phyloP scores from a whole-genome alignment of 35 echinoderm and acorn worm genomes.

The Antedon bifida region DNA sequence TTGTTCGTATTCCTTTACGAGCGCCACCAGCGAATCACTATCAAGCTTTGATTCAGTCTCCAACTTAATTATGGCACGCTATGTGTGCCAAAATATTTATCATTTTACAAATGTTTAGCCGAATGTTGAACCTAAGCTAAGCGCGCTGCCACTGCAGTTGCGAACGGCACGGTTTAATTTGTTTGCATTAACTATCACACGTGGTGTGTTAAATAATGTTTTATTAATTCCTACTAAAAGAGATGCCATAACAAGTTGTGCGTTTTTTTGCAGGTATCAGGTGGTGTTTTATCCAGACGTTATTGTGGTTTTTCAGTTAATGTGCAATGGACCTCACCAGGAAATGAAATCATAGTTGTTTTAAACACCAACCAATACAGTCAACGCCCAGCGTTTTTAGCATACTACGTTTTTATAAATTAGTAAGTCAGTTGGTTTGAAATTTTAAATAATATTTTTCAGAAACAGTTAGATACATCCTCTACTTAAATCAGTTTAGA shows the following conservation, averaged over 20 bases:
- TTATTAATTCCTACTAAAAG: too few species aligned
- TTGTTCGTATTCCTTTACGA: too few species aligned
- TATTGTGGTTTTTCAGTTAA: background rate
- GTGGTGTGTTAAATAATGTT: too few species aligned
- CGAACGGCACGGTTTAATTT: background rate
- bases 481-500: too few species aligned
- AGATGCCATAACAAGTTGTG: too few species aligned
- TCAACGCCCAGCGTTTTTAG: background rate
- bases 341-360: background rate
- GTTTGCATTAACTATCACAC: background rate
- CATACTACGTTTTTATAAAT: background rate
- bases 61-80: too few species aligned
- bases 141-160: background rate
- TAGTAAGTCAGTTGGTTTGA: too few species aligned
- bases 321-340: background rate
- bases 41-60: too few species aligned
- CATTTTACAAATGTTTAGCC: background rate
- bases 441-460: too few species aligned
- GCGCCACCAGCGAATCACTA: too few species aligned
- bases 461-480: too few species aligned
- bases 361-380: background rate
- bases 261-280: background rate
- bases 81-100: too few species aligned
- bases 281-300: background rate
- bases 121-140: background rate